Percentiles rank a stretch among this genome's conserved stretches.
phyloP scores from a whole-genome alignment of 2,113 vertebrate genomes.

The Salvelinus sp. region DNA sequence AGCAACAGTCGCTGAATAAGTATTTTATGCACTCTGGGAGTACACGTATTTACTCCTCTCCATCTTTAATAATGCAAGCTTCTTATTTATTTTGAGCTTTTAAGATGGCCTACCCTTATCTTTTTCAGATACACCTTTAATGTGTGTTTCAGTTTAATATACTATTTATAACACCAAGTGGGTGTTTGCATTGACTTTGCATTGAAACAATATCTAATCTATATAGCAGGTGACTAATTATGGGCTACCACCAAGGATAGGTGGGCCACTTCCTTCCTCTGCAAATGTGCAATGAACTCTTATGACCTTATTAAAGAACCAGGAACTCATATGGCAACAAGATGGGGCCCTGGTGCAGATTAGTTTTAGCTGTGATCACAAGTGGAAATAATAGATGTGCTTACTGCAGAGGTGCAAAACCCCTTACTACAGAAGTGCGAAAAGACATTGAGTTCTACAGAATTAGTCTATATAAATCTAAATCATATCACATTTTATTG shows the following conservation, averaged over 20 bases:
- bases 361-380: neutral
- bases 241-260: too few relatives aligned
- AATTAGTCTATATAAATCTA: too few relatives aligned
- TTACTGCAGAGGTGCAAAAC: too few relatives aligned
- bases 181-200: too few relatives aligned
- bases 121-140: neutral
- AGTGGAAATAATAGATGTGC: too few relatives aligned
- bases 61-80: neutral
- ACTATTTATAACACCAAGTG: neutral
- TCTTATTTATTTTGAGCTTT: neutral
- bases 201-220: too few relatives aligned
- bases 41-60: conserved; percentile 20
- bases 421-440: too few relatives aligned
- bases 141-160: neutral
- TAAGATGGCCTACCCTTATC: neutral
- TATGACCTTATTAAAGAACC: neutral
- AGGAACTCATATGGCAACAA: neutral
- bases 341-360: neutral
- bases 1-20: conserved; percentile 64
- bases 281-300: too few relatives aligned
- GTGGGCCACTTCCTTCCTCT: too few relatives aligned
- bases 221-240: too few relatives aligned
- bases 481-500: too few relatives aligned
- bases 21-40: conserved; percentile 61
- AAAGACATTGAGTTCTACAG: too few relatives aligned